These are phyloP conservation scores for Drosophila nannoptera DNA, from an alignment of 1,140 invertebrate species.

Conservation along the genomic window DNA sequence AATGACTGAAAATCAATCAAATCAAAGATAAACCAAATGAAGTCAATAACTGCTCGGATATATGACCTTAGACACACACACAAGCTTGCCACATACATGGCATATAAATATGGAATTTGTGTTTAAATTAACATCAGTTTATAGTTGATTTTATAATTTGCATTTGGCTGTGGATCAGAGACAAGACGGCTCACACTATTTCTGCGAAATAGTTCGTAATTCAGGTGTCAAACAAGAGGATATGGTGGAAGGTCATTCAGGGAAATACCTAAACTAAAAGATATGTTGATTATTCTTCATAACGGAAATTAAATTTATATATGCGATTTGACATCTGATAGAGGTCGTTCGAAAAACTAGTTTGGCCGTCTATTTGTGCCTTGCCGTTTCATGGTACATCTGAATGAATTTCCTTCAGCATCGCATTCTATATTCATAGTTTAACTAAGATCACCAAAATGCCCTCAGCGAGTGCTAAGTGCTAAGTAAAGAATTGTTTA, in stretches of 20 bases:
- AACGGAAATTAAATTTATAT: neutral
- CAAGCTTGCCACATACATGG: slow-evolving; percentile 6
- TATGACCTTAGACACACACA: slow-evolving; percentile 46
- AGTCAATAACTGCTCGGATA: slow-evolving; percentile 65
- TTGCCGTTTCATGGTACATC: too few species aligned
- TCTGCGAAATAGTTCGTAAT: slow-evolving; percentile 8
- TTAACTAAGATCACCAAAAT: neutral
- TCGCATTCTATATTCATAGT: neutral
- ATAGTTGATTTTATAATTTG: slow-evolving; percentile 47
- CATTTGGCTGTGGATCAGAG: slow-evolving; percentile 37
- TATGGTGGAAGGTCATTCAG: neutral
- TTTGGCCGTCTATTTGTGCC: too few species aligned
- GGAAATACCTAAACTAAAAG: neutral
- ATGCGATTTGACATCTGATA: neutral
- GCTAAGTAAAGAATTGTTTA: neutral
- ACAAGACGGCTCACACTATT: slow-evolving; percentile 21
- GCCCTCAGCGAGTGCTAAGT: too few species aligned
- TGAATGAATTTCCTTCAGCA: too few species aligned
- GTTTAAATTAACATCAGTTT: slow-evolving; percentile 60
- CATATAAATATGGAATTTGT: slow-evolving; percentile 50
- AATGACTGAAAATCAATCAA: slow-evolving; percentile 64
- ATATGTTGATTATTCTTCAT: neutral
- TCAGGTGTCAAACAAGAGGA: slow-evolving; percentile 10
- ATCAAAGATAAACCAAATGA: slow-evolving; percentile 61
- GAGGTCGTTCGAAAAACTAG: too few species aligned